Conservation (phyloP, 2,888 invertebrate genomes). For the Meta bourneti region DNA sequence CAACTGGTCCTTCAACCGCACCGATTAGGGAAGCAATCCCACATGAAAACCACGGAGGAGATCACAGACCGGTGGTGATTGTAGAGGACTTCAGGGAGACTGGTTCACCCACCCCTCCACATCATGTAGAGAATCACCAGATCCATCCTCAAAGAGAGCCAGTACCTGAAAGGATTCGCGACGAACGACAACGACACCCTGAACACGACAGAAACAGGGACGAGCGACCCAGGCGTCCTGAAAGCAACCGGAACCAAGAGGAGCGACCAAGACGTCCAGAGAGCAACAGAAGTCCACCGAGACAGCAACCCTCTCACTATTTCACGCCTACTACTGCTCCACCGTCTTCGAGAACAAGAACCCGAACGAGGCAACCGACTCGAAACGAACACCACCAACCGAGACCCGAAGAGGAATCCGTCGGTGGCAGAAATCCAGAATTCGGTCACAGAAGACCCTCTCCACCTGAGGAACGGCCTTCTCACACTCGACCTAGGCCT, state of each 20-base stretch:
- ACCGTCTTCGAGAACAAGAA: slow-evolving; percentile 5
- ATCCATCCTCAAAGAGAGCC: slow-evolving; percentile 2
- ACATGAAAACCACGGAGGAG: slow-evolving; percentile 5
- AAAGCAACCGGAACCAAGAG: slow-evolving; percentile 4
- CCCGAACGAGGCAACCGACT: slow-evolving; percentile 12
- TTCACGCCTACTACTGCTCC: background rate
- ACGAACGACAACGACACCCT: background rate
- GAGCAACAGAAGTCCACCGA: background rate
- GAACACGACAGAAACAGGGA: background rate
- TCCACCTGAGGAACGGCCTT: background rate
- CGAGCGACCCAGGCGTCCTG: background rate
- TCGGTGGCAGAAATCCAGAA: background rate
- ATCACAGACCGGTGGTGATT: background rate
- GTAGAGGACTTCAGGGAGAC: slow-evolving; percentile 33
- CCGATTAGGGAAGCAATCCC: slow-evolving; percentile 9
- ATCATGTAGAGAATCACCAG: background rate
- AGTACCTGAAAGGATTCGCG: background rate
- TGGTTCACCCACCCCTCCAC: background rate
- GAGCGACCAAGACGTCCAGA: background rate
- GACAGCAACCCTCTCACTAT: background rate
- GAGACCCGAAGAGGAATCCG: slow-evolving; percentile 29
- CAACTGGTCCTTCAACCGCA: background rate
- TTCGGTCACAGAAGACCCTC: slow-evolving; percentile 2
- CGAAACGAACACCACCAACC: slow-evolving; percentile 16
- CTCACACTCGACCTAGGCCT: slow-evolving; percentile 15